phyloP scores from a whole-genome alignment of 2,888 invertebrate species.

The Invenusta paracnida region DNA sequence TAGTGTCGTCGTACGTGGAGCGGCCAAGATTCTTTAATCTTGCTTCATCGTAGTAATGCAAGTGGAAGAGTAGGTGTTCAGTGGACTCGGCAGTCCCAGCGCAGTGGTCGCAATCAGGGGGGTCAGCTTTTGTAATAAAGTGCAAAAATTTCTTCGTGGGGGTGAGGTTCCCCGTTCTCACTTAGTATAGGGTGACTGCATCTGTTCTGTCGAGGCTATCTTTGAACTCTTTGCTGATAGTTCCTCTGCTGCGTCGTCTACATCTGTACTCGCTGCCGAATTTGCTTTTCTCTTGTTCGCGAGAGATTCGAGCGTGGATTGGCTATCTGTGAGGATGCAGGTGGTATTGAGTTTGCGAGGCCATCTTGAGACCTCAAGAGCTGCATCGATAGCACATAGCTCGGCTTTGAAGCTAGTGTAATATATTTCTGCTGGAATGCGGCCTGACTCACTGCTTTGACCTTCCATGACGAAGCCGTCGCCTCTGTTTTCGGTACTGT shows the following conservation, averaged over 20 bases:
- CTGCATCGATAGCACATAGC: background rate
- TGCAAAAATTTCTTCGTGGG: background rate
- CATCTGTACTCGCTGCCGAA: background rate
- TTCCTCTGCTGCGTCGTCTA: background rate
- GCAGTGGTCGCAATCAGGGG: background rate
- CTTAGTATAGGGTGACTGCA: background rate
- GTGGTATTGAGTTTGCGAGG: background rate
- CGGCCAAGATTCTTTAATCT: background rate
- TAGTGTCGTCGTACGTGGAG: background rate
- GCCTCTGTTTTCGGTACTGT: background rate
- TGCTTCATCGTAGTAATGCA: background rate
- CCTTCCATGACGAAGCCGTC: background rate
- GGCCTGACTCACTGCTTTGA: background rate
- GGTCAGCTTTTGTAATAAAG: background rate
- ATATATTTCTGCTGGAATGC: background rate
- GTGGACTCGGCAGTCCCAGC: background rate
- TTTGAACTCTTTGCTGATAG: background rate
- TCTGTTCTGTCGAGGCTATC: background rate
- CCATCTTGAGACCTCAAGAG: background rate
- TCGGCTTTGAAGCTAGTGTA: background rate
- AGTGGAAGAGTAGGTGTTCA: background rate
- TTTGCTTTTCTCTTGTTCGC: background rate
- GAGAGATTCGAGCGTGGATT: background rate
- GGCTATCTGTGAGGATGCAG: background rate
- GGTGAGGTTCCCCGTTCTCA: background rate